Base-by-base conservation (phyloP, 2,113 vertebrate species). In the Heterotis niloticus region DNA sequence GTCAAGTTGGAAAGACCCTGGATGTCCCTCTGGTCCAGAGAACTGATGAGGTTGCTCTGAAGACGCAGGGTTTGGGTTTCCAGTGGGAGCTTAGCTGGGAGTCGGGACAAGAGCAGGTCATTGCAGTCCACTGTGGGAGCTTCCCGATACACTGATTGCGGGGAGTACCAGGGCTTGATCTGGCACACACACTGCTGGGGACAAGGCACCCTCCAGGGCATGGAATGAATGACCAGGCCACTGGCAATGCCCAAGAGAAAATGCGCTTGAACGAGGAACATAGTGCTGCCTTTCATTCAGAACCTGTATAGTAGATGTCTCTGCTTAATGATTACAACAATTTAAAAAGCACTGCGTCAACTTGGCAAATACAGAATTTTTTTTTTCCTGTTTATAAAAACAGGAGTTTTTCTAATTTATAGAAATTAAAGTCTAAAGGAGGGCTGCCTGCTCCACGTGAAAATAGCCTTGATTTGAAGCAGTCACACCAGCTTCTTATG, bases 41-140 rank as follows among this genome's bases (percentile, higher is more conserved):
- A 83, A 23, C 88, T 88, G 17, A 98, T 92, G 59, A 93, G 90
- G 88, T 98, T 98, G 83, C 96, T 95, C 88, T 98, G 96, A 78
- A 98, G 88, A 0, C 95, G 93, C 72, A 98, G 86, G 29, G 95
- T 97, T 85, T 98, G 96, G 0, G 96, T 96, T 79, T 94, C 92
- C 0, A 67, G 69, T 0, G 96, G 96, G 77, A 98, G 87, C 0
- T 79, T 84, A 0, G 82, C 67, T 0, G 96, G 96, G 69, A 97
- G 92, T 0, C 89, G 52, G 0, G 93, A 90, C 83, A 96, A 85
- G 81, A 95, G 90, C 5, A 96, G 88, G 88, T 96, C 93, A 60
- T 96, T 98, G 90, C 96, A 98, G 88, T 98, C 96, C 87, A 98
- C 95, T 0, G 96, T 98, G 78, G 94, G 88, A 3, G 96, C 96